phyloP scores from a whole-genome alignment of 2,113 vertebrate genomes.

The Gobiocypris rarus region DNA sequence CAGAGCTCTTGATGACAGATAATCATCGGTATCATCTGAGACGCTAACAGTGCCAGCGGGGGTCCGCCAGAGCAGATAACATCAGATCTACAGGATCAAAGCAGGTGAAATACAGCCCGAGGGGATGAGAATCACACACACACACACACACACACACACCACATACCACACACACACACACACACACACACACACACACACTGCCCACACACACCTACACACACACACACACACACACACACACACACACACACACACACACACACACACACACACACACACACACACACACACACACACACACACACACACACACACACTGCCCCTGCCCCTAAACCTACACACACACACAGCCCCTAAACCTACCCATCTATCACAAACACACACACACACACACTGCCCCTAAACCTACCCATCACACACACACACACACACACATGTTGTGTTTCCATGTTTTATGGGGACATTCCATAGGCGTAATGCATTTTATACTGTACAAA shows the following conservation, averaged over 20 bases:
- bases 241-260: slow-evolving; percentile 50
- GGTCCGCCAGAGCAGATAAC: slow-evolving; percentile 58
- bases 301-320: slow-evolving; percentile 49
- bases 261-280: slow-evolving; percentile 50
- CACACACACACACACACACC: slow-evolving; percentile 59
- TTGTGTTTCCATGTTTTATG: too few relatives aligned
- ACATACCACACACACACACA: slow-evolving; percentile 45
- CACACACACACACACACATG: slow-evolving; percentile 47
- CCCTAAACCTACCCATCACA: too few relatives aligned
- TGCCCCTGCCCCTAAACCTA: too few relatives aligned
- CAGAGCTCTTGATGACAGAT: slow-evolving; percentile 62
- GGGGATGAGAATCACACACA: slow-evolving; percentile 56
- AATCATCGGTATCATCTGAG: slow-evolving; percentile 70
- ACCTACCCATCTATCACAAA: too few relatives aligned
- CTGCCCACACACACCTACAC: slow-evolving; percentile 47
- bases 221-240: slow-evolving; percentile 50
- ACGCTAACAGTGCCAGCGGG: slow-evolving; percentile 51
- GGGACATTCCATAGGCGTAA: too few relatives aligned
- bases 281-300: slow-evolving; percentile 19
- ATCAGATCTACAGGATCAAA: slow-evolving; percentile 76
- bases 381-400: slow-evolving; percentile 34
- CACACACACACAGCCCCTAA: slow-evolving; percentile 30
- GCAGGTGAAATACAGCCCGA: slow-evolving; percentile 59
- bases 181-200: slow-evolving; percentile 18
- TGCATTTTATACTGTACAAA: too few relatives aligned